Conservation (phyloP, 2,888 invertebrate genomes). For the Tetrapedia diversipes region DNA sequence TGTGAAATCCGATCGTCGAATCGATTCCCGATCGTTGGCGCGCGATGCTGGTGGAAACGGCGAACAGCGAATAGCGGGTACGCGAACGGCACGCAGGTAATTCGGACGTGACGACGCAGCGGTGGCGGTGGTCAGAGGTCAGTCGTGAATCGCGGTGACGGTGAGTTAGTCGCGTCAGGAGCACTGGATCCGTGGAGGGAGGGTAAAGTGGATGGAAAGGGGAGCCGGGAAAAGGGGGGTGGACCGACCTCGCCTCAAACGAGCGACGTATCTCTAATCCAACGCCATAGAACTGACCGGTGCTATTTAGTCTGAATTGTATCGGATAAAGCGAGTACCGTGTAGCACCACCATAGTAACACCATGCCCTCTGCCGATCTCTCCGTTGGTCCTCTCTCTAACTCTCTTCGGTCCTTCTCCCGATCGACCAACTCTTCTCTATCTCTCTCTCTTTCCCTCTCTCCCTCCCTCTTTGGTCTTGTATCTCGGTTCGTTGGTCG, state of each 20-base stretch:
- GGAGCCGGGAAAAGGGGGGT: conserved; percentile 17
- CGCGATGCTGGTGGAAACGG: conserved; percentile 7
- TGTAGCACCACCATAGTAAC: conserved; percentile 73
- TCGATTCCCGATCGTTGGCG: conserved; percentile 57
- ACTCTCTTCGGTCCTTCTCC: conserved; percentile 39
- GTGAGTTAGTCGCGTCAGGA: conserved; percentile 62
- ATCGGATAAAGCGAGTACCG: conserved; percentile 77
- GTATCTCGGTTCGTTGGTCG: conserved; percentile 34
- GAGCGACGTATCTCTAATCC: conserved; percentile 81
- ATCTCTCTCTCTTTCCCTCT: conserved; percentile 27
- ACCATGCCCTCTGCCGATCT: conserved; percentile 72
- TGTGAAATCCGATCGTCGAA: conserved; percentile 55
- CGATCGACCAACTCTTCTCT: conserved; percentile 31
- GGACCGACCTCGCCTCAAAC: conserved; percentile 75
- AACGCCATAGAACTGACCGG: conserved; percentile 78
- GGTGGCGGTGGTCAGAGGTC: conserved; percentile 47
- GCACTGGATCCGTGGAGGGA: conserved; percentile 11
- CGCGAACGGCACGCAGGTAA: conserved; percentile 63
- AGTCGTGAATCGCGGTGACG: conserved; percentile 55
- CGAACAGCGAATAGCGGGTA: conserved; percentile 27
- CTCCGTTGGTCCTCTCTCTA: conserved; percentile 54
- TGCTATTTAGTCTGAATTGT: conserved; percentile 79
- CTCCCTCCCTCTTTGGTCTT: conserved; percentile 35
- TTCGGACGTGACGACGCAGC: conserved; percentile 66
- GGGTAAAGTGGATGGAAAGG: not conserved